phyloP scores from a whole-genome alignment of 2,113 vertebrate genomes.

The Marmota flaviventris region DNA sequence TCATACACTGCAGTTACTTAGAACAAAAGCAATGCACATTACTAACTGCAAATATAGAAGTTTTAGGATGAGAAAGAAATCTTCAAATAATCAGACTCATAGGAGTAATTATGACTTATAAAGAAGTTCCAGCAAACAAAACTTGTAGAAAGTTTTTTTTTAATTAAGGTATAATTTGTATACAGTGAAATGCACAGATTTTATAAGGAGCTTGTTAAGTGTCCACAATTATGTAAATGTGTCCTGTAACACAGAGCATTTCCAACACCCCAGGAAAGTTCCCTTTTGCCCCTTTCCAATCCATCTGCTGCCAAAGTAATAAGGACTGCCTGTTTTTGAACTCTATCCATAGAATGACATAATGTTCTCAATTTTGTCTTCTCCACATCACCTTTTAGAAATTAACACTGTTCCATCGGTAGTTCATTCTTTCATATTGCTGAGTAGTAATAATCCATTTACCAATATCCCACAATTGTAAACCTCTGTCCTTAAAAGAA shows the following conservation, averaged over 20 bases:
- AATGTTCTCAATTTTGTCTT: neutral
- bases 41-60: neutral
- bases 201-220: neutral
- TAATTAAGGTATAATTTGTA: neutral
- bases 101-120: neutral
- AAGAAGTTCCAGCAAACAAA: neutral
- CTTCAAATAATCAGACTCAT: neutral
- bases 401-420: neutral
- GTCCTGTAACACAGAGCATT: neutral
- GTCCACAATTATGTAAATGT: neutral
- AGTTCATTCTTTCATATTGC: neutral
- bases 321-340: neutral
- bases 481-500: neutral
- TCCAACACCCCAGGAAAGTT: neutral
- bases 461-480: neutral
- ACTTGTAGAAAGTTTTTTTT: neutral
- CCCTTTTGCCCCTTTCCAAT: neutral
- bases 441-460: neutral
- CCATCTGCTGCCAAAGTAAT: neutral
- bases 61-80: neutral
- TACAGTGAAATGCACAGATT: neutral
- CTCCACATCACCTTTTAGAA: neutral
- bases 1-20: neutral
- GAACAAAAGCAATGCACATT: neutral
- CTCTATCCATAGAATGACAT: neutral